Evolutionary conservation across 1,140 invertebrate genomes (phyloP), one percentile per base, ranked within the genome.

Genomic region (Drosophila equinoxialis): DNA sequence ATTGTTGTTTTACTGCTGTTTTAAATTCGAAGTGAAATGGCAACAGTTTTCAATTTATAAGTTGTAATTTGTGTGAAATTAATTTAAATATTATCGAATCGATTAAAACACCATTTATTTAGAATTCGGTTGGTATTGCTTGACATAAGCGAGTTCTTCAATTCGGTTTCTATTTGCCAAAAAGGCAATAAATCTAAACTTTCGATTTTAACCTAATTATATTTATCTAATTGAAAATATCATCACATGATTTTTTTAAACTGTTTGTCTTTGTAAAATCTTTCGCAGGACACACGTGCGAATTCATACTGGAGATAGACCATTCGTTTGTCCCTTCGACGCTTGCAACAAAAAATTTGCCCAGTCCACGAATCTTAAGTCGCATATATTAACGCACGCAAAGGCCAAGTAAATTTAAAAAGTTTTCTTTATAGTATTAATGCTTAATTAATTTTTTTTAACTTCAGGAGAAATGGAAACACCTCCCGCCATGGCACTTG

Each of bases 311-410:
- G 98, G 97, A 13, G 98, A 99, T 92, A 94, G 98, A 60, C 98
- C 98, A 0, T 99, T 99, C 91, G 98, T 99, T 33, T 99, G 98
- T 94, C 98, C 98, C 0, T 99, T 99, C 93, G 98, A 99, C 93
- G 98, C 97, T 26, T 99, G 98, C 93, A 99, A 98, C 92, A 99
- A 99, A 93, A 99, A 99, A 92, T 99, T 99, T 94, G 98, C 98
- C 35, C 98, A 99, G 93, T 98, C 97, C 41, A 99, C 98, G 75
- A 99, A 99, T 93, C 94, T 99, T 26, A 99, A 99, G 93, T 99
- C 98, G 81, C 98, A 99, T 93, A 99, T 99, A 93, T 94, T 99
- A 81, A 99, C 98, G 65, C 98, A 99, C 93, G 98, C 98, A 65
- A 99, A 99, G 94, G 96, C 97, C 75, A 98, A 98, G 96, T 96